These are phyloP conservation scores for Matsumyia berberina DNA, from an alignment of 2,888 invertebrate species.

Conservation along the genomic window DNA sequence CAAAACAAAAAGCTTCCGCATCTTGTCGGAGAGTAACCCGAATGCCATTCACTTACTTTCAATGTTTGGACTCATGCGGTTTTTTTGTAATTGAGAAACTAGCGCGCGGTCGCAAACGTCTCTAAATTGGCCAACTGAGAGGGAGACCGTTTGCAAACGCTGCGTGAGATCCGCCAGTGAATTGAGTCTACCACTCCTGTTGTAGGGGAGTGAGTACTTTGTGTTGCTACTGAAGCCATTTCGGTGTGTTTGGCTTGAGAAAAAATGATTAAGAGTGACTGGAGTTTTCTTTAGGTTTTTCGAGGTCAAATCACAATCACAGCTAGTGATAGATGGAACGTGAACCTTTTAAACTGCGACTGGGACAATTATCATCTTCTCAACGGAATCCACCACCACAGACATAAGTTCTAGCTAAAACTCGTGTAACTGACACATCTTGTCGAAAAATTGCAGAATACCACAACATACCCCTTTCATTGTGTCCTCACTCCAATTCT, in stretches of 20 bases:
- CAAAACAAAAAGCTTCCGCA: slow-evolving; percentile 29
- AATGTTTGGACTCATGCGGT: slow-evolving; percentile 59
- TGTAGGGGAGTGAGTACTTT: not conserved
- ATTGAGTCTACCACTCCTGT: slow-evolving; percentile 14
- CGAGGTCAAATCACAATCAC: not conserved
- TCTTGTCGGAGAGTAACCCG: not conserved
- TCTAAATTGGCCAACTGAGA: not conserved
- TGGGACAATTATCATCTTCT: no score
- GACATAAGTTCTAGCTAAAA: no score
- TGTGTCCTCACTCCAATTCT: no score
- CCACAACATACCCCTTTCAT: slow-evolving; percentile 22
- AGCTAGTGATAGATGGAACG: not conserved
- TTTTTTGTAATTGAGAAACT: slow-evolving; percentile 49
- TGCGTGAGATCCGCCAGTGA: slow-evolving; percentile 25
- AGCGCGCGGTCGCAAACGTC: slow-evolving; percentile 12
- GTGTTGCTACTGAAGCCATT: not conserved
- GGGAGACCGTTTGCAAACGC: slow-evolving; percentile 11
- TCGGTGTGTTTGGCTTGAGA: not conserved
- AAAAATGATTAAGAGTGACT: not conserved
- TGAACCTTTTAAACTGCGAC: no score
- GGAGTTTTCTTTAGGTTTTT: not conserved
- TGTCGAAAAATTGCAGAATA: slow-evolving; percentile 23
- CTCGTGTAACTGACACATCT: slow-evolving; percentile 29
- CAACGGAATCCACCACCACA: no score
- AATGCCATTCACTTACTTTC: slow-evolving; percentile 26